phyloP scores from a whole-genome alignment of 2,888 invertebrate genomes.

The Clanis bilineata region DNA sequence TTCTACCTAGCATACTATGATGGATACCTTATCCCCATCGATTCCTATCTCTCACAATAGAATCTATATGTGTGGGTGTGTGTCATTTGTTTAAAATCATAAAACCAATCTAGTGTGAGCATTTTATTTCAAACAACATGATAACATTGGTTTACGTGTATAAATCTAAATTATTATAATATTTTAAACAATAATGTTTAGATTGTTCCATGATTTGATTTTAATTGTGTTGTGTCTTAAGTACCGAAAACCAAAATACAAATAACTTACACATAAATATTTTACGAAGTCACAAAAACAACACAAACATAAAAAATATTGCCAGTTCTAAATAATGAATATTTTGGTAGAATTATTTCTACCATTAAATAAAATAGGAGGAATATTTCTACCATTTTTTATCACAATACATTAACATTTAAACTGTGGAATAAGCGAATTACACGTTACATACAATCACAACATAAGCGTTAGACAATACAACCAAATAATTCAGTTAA shows the following conservation, averaged over 20 bases:
- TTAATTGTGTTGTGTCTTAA: slow-evolving; percentile 8
- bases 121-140: slow-evolving; percentile 66
- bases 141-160: slow-evolving; percentile 36
- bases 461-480: slow-evolving; percentile 31
- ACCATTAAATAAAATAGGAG: not conserved
- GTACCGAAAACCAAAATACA: slow-evolving; percentile 12
- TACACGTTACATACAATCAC: slow-evolving; percentile 27
- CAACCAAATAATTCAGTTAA: slow-evolving; percentile 24
- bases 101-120: slow-evolving; percentile 35
- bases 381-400: not conserved
- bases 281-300: slow-evolving; percentile 9
- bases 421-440: not conserved
- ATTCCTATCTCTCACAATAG: not conserved
- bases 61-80: not conserved
- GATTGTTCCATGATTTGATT: not conserved
- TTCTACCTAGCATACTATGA: no score
- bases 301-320: not conserved
- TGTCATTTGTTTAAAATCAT: slow-evolving; percentile 21
- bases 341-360: not conserved
- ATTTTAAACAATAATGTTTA: slow-evolving; percentile 1
- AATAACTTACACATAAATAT: slow-evolving; percentile 18
- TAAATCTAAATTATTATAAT: slow-evolving; percentile 28
- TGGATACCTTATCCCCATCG: no score
- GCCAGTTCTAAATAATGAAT: not conserved
- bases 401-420: not conserved